Evolutionary conservation across 2,888 invertebrate species (phyloP).

Genomic region (Campoplex nolae): DNA sequence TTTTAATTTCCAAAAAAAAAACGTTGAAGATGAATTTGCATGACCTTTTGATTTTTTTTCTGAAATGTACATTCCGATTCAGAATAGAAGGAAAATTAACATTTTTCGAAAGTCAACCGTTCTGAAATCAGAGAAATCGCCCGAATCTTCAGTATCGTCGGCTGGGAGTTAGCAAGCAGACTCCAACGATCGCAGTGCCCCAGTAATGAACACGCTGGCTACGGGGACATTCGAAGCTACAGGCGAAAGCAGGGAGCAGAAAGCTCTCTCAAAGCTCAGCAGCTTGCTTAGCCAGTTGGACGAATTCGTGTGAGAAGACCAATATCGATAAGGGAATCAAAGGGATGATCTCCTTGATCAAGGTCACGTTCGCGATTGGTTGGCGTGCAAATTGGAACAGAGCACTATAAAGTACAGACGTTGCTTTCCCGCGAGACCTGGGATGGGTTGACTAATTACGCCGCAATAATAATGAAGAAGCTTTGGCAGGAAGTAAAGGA

Average conservation of each 20-base stretch:
- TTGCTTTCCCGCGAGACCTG: too few species aligned
- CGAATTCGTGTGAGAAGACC: background rate
- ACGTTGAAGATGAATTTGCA: too few species aligned
- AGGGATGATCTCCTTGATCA: background rate
- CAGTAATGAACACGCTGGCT: background rate
- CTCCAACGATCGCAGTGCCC: conserved; percentile 7
- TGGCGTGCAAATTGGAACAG: background rate
- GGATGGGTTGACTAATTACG: background rate
- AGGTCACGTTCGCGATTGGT: conserved; percentile 3
- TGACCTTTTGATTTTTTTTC: too few species aligned
- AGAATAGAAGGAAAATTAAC: too few species aligned
- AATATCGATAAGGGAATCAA: conserved; percentile 1
- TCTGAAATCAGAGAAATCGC: too few species aligned
- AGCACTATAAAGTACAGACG: too few species aligned
- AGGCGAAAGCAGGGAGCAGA: conserved; percentile 6
- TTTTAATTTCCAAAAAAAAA: too few species aligned
- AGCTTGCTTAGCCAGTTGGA: background rate
- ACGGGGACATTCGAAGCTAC: background rate
- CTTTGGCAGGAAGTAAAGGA: background rate
- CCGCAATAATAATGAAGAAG: background rate
- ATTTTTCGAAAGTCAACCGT: too few species aligned
- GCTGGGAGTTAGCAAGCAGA: too few species aligned
- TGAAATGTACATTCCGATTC: too few species aligned
- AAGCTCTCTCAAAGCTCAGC: background rate
- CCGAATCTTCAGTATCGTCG: too few species aligned